These are phyloP conservation scores for Lasioglossum baleicum DNA, from an alignment of 1,140 invertebrate genomes.

Conservation along the genomic window DNA sequence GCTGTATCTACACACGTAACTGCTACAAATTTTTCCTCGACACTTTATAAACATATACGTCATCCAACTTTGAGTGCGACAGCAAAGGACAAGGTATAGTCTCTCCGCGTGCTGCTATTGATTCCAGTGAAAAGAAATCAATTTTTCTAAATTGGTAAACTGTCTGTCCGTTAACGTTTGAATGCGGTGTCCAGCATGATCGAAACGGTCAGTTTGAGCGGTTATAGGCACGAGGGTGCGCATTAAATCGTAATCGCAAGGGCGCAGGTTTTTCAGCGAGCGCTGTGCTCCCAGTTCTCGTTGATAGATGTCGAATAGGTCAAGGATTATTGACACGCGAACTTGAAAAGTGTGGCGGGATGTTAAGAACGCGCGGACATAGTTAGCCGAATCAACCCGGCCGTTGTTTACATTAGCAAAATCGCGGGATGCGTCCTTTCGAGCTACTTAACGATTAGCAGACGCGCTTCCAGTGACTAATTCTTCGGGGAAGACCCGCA, in stretches of 20 bases:
- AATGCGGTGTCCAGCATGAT: not conserved
- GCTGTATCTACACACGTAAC: too few species aligned
- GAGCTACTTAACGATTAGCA: slow-evolving; percentile 26
- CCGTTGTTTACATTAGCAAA: slow-evolving; percentile 26
- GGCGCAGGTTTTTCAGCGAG: not conserved
- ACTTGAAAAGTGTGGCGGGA: not conserved
- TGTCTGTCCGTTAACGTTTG: too few species aligned
- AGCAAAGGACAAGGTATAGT: too few species aligned
- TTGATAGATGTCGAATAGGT: slow-evolving; percentile 12
- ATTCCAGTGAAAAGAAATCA: too few species aligned
- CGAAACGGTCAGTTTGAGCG: too few species aligned
- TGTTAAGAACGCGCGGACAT: too few species aligned
- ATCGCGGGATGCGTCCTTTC: not conserved
- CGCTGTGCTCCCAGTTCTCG: not conserved
- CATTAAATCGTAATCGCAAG: not conserved
- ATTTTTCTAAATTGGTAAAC: too few species aligned
- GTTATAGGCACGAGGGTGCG: not conserved
- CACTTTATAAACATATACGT: too few species aligned
- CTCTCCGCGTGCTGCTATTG: too few species aligned
- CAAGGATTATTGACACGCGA: slow-evolving; percentile 44
- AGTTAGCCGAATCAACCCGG: not conserved
- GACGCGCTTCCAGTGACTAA: slow-evolving; percentile 36
- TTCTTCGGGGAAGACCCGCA: slow-evolving; percentile 34
- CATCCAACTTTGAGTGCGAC: too few species aligned
- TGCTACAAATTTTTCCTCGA: too few species aligned